Conservation (phyloP, 1,140 invertebrate genomes). For the Neuroterus valhalla region DNA sequence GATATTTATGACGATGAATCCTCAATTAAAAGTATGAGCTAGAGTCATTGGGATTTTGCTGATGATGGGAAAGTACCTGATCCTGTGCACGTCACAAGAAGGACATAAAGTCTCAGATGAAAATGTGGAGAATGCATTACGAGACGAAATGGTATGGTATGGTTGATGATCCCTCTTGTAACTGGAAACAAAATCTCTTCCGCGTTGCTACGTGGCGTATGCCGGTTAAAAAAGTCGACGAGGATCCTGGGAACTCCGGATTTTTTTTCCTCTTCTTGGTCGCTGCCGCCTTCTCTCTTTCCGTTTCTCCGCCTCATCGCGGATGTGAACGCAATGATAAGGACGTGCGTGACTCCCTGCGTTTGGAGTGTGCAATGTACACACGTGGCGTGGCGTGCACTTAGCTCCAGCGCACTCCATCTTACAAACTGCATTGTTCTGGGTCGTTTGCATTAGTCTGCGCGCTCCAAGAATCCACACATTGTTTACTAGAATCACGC, state of each 20-base stretch:
- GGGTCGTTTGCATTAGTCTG: constrained; percentile 55
- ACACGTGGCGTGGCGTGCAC: constrained; percentile 37
- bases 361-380: constrained; percentile 27
- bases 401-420: constrained; percentile 42
- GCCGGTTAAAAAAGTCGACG: constrained; percentile 52
- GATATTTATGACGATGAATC: neutral
- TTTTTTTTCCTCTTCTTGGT: constrained; percentile 55
- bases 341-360: constrained; percentile 66
- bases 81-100: neutral
- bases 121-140: constrained; percentile 27
- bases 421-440: constrained; percentile 55
- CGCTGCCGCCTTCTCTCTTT: constrained; percentile 63
- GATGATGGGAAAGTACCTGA: constrained; percentile 2
- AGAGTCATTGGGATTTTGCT: neutral
- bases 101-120: constrained; percentile 3
- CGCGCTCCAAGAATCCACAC: constrained; percentile 53
- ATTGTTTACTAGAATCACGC: constrained; percentile 48
- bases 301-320: constrained; percentile 63
- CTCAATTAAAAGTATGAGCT: neutral
- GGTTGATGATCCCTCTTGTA: constrained; percentile 12
- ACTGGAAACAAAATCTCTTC: constrained; percentile 51
- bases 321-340: constrained; percentile 69
- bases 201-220: constrained; percentile 53
- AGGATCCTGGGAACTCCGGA: constrained; percentile 63
- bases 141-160: too few relatives aligned